phyloP scores from a whole-genome alignment of 2,113 vertebrate species.

The Pao palembangensis region DNA sequence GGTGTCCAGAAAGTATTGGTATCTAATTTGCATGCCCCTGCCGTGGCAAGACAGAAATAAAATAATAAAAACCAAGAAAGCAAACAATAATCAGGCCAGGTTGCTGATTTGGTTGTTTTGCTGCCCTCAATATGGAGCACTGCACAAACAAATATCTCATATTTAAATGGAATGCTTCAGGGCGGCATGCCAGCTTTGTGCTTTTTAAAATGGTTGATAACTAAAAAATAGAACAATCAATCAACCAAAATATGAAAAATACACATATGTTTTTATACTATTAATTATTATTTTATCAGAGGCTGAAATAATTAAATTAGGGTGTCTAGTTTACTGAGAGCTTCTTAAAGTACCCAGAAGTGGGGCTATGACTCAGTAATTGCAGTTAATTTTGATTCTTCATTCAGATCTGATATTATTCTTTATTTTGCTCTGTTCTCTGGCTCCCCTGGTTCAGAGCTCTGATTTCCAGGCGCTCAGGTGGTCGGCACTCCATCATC shows the following conservation, averaged over 20 bases:
- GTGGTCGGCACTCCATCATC: constrained; percentile 39
- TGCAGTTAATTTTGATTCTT: neutral
- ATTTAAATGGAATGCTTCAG: neutral
- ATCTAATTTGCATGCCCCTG: too few relatives aligned
- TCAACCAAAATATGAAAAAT: neutral
- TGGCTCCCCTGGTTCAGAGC: constrained; percentile 21
- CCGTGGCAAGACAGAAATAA: neutral
- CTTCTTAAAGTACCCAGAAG: too few relatives aligned
- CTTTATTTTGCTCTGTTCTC: constrained; percentile 11
- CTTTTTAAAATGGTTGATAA: neutral
- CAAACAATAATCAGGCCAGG: neutral
- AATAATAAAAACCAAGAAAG: neutral
- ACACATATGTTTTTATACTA: neutral
- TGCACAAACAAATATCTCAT: neutral
- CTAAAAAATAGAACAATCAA: neutral
- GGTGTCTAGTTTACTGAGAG: too few relatives aligned
- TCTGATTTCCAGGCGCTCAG: constrained; percentile 45
- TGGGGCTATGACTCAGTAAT: too few relatives aligned
- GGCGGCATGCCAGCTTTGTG: neutral
- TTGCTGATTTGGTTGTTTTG: neutral
- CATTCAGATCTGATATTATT: neutral
- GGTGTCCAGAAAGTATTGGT: too few relatives aligned
- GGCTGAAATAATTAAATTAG: too few relatives aligned
- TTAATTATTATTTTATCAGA: too few relatives aligned
- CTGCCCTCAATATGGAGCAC: neutral